Evolutionary conservation across 2,113 vertebrate species (phyloP), one percentile per base, ranked within the genome.

Genomic region (Clarias gariepinus): DNA sequence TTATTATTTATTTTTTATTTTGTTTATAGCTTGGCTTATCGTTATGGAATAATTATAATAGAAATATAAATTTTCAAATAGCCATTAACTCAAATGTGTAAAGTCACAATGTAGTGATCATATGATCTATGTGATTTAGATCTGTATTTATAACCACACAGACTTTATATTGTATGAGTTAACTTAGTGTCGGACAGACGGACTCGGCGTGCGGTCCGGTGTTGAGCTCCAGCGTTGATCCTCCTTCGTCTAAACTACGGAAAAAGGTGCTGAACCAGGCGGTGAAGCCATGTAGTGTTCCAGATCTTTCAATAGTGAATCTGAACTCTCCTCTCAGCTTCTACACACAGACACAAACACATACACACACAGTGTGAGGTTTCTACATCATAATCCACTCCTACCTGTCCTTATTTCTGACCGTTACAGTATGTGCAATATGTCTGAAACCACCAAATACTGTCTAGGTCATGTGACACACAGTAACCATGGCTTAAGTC

Each of bases 241-340:
- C 91, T 25, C 91, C 93, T 1, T 89, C 89, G 58, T 94, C 90
- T 86, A 95, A 84, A 88, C 91, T 95, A 82, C 94, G 86, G 52
- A 96, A 96, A 21, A 90, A 83, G 68, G 94, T 94, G 16, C 92
- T 94, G 89, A 96, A 96, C 95, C 95, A 96, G 89, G 95, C 92
- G 0, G 95, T 92, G 88, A 96, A 96, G 61, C 95, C 95, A 52
- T 96, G 96, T 30, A 95, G 91, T 4, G 90, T 87, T 4, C 92
- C 94, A 0, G 94, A 64, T 82, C 89, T 94, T 3, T 93, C 88
- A 58, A 95, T 91, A 7, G 73, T 68, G 28, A 96, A 96, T 19
- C 86, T 83, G 92, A 96, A 95, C 84, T 94, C 85, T 10, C 94
- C 92, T 64, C 85, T 89, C 76, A 96, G 93, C 90, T 92, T 93